Conservation (phyloP, 2,797 vertebrate genomes). For the Octomys mimax region DNA sequence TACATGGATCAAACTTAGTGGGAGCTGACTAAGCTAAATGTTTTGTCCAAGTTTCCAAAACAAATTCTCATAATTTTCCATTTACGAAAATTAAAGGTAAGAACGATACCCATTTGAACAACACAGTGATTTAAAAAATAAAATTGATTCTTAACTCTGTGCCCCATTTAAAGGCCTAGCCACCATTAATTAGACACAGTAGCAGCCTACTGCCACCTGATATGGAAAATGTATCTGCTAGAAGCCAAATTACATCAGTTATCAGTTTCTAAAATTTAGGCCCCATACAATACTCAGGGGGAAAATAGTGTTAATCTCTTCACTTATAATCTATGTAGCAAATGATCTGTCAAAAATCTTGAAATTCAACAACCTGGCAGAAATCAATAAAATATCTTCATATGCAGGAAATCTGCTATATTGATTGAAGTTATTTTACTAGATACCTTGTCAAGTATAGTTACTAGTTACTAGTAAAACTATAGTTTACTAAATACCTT, state of each 20-base stretch:
- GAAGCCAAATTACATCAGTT: constrained; percentile 32
- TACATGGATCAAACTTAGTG: constrained; percentile 70
- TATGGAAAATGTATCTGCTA: not conserved
- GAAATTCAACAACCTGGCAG: constrained; percentile 1
- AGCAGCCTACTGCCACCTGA: not conserved
- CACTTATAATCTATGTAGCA: not conserved
- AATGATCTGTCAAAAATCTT: constrained; percentile 20
- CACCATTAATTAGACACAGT: not conserved
- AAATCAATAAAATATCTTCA: not conserved
- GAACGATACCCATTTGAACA: constrained; percentile 51
- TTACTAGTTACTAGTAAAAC: not conserved
- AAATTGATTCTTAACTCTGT: constrained; percentile 48
- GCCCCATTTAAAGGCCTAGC: not conserved
- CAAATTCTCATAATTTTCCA: constrained; percentile 79
- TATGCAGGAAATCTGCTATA: not conserved
- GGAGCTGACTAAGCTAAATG: constrained; percentile 68
- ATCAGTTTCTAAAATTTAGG: constrained; percentile 44
- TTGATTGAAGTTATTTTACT: not conserved
- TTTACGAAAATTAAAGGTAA: constrained; percentile 77
- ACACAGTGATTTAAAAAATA: constrained; percentile 50
- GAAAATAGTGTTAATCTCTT: not conserved
- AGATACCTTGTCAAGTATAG: not conserved
- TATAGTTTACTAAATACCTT: not conserved
- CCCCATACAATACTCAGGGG: not conserved
- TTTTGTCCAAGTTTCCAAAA: constrained; percentile 83